A percentile compares a stretch with the other conserved stretches of the same genome.
phyloP scores from a whole-genome alignment of 2,888 invertebrate genomes.

The Sclerodermus sp. region DNA sequence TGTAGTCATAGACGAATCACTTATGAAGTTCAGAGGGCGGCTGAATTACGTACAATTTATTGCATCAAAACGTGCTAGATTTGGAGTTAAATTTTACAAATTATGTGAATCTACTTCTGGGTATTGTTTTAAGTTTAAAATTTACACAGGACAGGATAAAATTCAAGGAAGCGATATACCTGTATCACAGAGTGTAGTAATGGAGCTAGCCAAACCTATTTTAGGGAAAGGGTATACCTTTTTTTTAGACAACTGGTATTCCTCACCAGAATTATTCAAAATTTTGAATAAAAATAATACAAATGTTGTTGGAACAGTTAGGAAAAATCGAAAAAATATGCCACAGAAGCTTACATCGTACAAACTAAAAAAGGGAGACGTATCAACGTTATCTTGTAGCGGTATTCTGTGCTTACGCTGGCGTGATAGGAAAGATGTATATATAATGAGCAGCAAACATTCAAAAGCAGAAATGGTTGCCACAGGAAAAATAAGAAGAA shows the following conservation, averaged over 20 bases:
- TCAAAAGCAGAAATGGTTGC: slow-evolving; percentile 6
- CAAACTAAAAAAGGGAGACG: slow-evolving; percentile 6
- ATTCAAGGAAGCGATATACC: slow-evolving; percentile 15
- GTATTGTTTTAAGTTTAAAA: slow-evolving; percentile 5
- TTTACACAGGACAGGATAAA: slow-evolving; percentile 6
- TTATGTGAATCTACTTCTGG: slow-evolving; percentile 10
- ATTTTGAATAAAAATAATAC: slow-evolving; percentile 15
- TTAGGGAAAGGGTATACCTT: slow-evolving; percentile 21
- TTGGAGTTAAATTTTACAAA: slow-evolving; percentile 15
- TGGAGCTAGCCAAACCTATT: slow-evolving; percentile 15
- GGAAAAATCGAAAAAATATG: slow-evolving; percentile 11
- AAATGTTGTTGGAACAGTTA: slow-evolving; percentile 6
- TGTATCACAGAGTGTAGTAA: slow-evolving; percentile 24
- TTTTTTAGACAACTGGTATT: slow-evolving; percentile 25
- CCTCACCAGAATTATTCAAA: slow-evolving; percentile 18
- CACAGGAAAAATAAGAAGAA: slow-evolving; percentile 7
- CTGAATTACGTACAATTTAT: slow-evolving; percentile 12
- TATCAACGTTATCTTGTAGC: slow-evolving; percentile 2
- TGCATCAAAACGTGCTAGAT: slow-evolving; percentile 14
- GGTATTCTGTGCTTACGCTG: slow-evolving; percentile 3
- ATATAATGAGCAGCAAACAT: slow-evolving; percentile 7
- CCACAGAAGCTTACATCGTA: slow-evolving; percentile 4
- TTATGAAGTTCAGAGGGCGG: slow-evolving; percentile 16
- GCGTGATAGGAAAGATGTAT: slow-evolving; percentile 6
- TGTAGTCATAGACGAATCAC: slow-evolving; percentile 14